phyloP scores from a whole-genome alignment of 1,140 invertebrate species.

The Pachypeltis micranthus region DNA sequence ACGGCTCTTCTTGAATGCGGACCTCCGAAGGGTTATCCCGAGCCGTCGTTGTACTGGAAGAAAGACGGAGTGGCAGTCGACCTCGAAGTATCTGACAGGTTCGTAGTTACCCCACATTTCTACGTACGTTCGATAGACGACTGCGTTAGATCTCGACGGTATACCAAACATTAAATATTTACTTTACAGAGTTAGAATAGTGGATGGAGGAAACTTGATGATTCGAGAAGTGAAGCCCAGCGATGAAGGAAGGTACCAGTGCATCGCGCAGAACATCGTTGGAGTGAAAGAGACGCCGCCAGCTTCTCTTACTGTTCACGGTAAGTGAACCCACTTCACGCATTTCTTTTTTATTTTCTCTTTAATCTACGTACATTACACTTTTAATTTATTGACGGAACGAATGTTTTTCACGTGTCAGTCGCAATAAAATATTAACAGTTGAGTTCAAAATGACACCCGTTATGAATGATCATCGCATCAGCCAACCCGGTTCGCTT shows the following conservation, averaged over 20 bases:
- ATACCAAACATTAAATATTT: slow-evolving; percentile 13
- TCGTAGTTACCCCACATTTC: too few relatives aligned
- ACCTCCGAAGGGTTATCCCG: slow-evolving; percentile 81
- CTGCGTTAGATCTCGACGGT: neutral
- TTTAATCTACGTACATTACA: too few relatives aligned
- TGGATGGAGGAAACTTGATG: slow-evolving; percentile 69
- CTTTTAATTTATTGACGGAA: too few relatives aligned
- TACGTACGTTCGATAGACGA: too few relatives aligned
- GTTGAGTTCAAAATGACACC: too few relatives aligned
- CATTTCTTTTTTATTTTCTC: too few relatives aligned
- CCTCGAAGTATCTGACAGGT: slow-evolving; percentile 40
- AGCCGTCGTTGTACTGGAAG: slow-evolving; percentile 79
- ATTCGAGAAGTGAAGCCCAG: slow-evolving; percentile 67
- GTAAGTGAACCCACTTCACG: too few relatives aligned
- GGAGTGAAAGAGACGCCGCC: slow-evolving; percentile 60
- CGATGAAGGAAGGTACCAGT: slow-evolving; percentile 77
- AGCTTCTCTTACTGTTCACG: slow-evolving; percentile 65
- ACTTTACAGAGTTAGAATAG: slow-evolving; percentile 55
- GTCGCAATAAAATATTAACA: too few relatives aligned
- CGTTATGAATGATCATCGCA: too few relatives aligned
- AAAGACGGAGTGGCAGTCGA: slow-evolving; percentile 65
- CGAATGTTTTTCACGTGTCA: too few relatives aligned
- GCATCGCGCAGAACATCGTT: slow-evolving; percentile 72
- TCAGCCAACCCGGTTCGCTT: too few relatives aligned
- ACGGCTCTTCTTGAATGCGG: slow-evolving; percentile 81